phyloP scores from a whole-genome alignment of 1,140 invertebrate genomes.

The Frieseomelitta varia region DNA sequence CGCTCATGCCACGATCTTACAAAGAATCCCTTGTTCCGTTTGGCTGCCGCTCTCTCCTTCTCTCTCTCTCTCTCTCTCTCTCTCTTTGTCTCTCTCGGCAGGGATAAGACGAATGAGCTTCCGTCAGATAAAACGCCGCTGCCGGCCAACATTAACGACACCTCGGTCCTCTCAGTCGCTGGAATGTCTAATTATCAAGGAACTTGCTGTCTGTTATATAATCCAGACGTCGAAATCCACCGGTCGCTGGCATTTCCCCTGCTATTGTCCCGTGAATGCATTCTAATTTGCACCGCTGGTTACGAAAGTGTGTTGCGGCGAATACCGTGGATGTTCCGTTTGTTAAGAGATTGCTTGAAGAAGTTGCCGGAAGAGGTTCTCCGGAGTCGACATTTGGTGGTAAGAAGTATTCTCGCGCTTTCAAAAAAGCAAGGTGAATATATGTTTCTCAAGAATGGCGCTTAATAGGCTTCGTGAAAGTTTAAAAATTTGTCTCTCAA shows the following conservation, averaged over 20 bases:
- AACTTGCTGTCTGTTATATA: slow-evolving; percentile 19
- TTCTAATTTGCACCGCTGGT: too few species aligned
- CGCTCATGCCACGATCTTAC: slow-evolving; percentile 51
- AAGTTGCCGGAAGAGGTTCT: neutral
- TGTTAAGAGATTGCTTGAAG: neutral
- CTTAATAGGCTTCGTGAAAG: neutral
- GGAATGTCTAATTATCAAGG: neutral
- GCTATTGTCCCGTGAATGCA: neutral
- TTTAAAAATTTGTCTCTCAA: neutral
- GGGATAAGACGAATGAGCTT: slow-evolving; percentile 3
- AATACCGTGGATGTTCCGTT: neutral
- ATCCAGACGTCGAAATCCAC: neutral
- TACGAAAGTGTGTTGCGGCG: neutral
- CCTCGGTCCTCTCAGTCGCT: neutral
- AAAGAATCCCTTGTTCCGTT: slow-evolving; percentile 68
- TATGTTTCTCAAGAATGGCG: neutral
- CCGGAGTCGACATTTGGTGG: neutral
- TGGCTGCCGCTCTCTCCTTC: neutral
- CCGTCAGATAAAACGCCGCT: slow-evolving; percentile 27
- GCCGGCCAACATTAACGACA: slow-evolving; percentile 38
- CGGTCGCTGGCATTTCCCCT: neutral
- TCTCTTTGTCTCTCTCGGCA: neutral
- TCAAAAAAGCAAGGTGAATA: neutral
- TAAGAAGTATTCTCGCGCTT: neutral
- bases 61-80: too few species aligned